A percentile compares a stretch with the other conserved stretches of the same genome.
Evolutionary conservation across 2,888 invertebrate genomes (phyloP).

Genomic region (Allygus modestus): DNA sequence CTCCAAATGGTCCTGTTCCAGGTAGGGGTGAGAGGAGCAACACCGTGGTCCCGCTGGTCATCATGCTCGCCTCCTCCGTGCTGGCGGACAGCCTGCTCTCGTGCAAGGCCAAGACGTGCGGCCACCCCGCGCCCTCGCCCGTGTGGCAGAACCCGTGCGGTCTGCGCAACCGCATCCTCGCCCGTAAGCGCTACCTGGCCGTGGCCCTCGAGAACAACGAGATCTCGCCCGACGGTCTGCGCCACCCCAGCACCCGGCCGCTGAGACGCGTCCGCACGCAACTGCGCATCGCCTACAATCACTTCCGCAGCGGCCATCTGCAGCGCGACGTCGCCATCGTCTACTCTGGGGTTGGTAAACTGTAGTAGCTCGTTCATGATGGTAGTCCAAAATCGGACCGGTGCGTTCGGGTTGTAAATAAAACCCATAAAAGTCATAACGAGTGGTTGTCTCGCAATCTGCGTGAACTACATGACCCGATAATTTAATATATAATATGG

Average conservation of each 20-base stretch:
- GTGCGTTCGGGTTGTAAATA: too few relatives aligned
- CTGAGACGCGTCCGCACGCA: conserved; percentile 72
- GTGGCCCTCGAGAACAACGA: conserved; percentile 56
- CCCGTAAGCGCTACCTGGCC: conserved; percentile 29
- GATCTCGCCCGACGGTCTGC: conserved; percentile 55
- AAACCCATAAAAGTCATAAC: too few relatives aligned
- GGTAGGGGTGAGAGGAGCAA: conserved; percentile 24
- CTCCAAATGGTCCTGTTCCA: conserved; percentile 1
- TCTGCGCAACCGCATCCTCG: conserved; percentile 25
- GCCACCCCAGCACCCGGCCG: conserved; percentile 66
- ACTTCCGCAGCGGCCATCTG: conserved; percentile 72
- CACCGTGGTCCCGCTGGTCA: conserved; percentile 25
- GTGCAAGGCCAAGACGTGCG: conserved; percentile 33
- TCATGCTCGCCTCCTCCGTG: conserved; percentile 41
- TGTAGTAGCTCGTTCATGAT: too few relatives aligned
- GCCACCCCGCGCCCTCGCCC: conserved; percentile 12
- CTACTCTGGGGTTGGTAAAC: conserved; percentile 73
- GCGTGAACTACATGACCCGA: too few relatives aligned
- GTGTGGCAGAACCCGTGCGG: conserved; percentile 61
- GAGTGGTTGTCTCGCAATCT: too few relatives aligned
- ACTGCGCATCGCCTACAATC: conserved; percentile 73
- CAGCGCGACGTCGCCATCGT: conserved; percentile 73
- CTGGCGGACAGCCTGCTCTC: conserved; percentile 49
- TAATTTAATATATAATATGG: too few relatives aligned
- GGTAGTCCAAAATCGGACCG: too few relatives aligned